Conservation (phyloP, 2,113 vertebrate species). For the Apodemus sylvaticus region DNA sequence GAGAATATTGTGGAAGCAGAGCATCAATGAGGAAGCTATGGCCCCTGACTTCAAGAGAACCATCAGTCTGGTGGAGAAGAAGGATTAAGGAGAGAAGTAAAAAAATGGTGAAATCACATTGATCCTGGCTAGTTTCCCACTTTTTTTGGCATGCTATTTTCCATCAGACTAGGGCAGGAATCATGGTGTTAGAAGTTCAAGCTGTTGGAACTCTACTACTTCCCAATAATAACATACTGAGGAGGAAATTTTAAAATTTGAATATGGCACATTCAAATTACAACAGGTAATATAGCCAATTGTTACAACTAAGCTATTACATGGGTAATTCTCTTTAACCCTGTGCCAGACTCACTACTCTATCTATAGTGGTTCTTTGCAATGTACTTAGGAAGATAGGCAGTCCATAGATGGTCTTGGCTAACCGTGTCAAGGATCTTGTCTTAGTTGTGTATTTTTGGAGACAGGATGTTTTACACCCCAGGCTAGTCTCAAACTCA, state of each 20-base stretch:
- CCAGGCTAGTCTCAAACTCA: too few relatives aligned
- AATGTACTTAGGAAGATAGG: background rate
- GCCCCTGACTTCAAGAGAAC: background rate
- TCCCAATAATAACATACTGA: background rate
- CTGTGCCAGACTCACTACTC: background rate
- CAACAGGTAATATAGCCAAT: background rate
- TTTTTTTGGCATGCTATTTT: background rate
- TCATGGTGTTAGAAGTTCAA: background rate
- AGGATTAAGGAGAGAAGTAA: background rate
- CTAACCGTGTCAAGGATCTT: background rate
- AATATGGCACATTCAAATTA: background rate
- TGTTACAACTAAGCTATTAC: background rate
- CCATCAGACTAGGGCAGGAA: background rate
- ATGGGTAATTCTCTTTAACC: background rate
- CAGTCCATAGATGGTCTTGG: background rate
- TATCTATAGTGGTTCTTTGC: background rate
- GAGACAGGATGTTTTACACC: background rate
- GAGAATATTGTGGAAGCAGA: background rate
- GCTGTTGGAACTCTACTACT: background rate
- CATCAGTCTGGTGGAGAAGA: slow-evolving; percentile 14
- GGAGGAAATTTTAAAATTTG: background rate
- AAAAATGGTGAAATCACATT: background rate
- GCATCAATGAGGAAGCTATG: background rate
- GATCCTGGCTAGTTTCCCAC: background rate
- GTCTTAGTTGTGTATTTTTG: background rate